Conservation (phyloP, 2,113 vertebrate species). For the Rhinogobius similis region DNA sequence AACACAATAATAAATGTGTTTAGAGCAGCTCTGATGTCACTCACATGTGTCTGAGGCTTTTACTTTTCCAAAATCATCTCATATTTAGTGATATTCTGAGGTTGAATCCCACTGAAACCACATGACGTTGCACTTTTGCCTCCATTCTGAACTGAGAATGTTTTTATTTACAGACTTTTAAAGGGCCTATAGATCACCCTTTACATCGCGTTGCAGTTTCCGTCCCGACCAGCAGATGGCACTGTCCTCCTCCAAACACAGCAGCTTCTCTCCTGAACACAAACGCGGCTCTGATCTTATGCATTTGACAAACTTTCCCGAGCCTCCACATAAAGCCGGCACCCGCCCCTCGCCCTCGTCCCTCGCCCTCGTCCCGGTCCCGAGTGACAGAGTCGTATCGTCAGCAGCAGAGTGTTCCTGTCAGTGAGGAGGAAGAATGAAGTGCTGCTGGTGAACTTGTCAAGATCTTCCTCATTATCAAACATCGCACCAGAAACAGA, state of each 20-base stretch:
- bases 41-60: too few relatives aligned
- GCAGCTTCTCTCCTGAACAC: not conserved
- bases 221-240: not conserved
- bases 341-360: too few relatives aligned
- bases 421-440: conserved; percentile 12
- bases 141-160: too few relatives aligned
- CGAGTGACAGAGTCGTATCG: not conserved
- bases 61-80: too few relatives aligned
- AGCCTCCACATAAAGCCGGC: not conserved
- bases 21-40: too few relatives aligned
- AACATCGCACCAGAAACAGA: conserved; percentile 45
- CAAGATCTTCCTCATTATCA: conserved; percentile 54
- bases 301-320: not conserved
- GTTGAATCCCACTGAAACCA: too few relatives aligned
- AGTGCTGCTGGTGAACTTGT: conserved; percentile 13
- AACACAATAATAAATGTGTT: too few relatives aligned
- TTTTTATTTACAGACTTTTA: too few relatives aligned
- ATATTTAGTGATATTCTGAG: too few relatives aligned
- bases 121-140: too few relatives aligned
- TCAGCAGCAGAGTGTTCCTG: not conserved
- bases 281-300: not conserved
- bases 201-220: not conserved
- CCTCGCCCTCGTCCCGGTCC: too few relatives aligned
- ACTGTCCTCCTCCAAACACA: not conserved
- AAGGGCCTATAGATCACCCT: too few relatives aligned